phyloP scores from a whole-genome alignment of 2,888 invertebrate genomes.

The Pecten maximus region DNA sequence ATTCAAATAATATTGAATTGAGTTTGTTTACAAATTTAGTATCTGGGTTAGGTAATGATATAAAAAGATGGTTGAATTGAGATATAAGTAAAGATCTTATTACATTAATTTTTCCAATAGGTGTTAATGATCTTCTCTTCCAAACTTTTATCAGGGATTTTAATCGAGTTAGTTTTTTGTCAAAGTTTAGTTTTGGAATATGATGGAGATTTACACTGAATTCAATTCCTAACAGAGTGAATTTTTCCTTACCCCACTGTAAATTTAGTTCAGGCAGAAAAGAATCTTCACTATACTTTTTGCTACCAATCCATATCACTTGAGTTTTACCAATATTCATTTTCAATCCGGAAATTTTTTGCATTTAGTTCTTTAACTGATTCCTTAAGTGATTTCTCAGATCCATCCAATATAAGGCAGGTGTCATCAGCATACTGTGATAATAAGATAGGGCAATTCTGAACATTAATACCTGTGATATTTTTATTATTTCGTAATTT shows the following conservation, averaged over 20 bases:
- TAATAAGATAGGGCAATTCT: background rate
- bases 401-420: slow-evolving; percentile 35
- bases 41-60: background rate
- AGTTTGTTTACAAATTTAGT: background rate
- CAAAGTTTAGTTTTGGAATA: slow-evolving; percentile 41
- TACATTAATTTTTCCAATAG: slow-evolving; percentile 31
- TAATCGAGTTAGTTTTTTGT: slow-evolving; percentile 40
- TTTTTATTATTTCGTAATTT: background rate
- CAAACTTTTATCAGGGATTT: slow-evolving; percentile 11
- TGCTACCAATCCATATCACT: slow-evolving; percentile 41
- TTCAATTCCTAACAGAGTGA: slow-evolving; percentile 10
- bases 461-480: slow-evolving; percentile 14
- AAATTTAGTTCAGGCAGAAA: slow-evolving; percentile 38
- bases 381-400: background rate
- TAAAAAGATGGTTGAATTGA: slow-evolving; percentile 33
- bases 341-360: slow-evolving; percentile 33
- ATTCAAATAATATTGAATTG: background rate
- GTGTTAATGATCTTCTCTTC: slow-evolving; percentile 34
- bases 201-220: slow-evolving; percentile 34
- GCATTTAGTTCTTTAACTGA: background rate
- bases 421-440: slow-evolving; percentile 41
- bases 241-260: background rate
- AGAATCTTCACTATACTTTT: slow-evolving; percentile 11
- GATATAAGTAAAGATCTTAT: background rate
- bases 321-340: slow-evolving; percentile 27